Evolutionary conservation across 1,140 invertebrate genomes (phyloP).

Genomic region (Lasioglossum baleicum): DNA sequence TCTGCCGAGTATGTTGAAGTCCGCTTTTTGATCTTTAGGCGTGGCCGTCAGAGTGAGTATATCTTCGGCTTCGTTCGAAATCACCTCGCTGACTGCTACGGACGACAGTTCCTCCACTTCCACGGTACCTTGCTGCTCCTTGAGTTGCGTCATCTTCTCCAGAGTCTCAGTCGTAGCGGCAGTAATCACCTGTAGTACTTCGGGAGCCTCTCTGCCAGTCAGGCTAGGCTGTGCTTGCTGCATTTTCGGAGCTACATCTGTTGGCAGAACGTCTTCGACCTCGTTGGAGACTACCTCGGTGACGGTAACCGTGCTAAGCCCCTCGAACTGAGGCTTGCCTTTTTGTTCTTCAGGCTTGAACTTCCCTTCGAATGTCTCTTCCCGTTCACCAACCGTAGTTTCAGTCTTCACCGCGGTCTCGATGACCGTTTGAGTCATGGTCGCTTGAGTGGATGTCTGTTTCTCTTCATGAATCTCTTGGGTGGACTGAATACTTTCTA

Average conservation of each 20-base stretch:
- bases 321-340: slow-evolving; percentile 63
- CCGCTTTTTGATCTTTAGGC: slow-evolving; percentile 64
- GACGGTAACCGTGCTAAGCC: slow-evolving; percentile 67
- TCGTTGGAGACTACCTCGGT: slow-evolving; percentile 70
- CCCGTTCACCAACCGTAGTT: slow-evolving; percentile 71
- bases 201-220: slow-evolving; percentile 62
- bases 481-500: slow-evolving; percentile 69
- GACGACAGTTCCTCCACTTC: slow-evolving; percentile 66
- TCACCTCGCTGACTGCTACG: slow-evolving; percentile 62
- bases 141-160: slow-evolving; percentile 42
- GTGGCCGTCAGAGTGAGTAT: slow-evolving; percentile 44
- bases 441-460: slow-evolving; percentile 69
- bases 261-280: slow-evolving; percentile 62
- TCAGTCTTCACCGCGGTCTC: slow-evolving; percentile 77
- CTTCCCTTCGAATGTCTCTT: slow-evolving; percentile 57
- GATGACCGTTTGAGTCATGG: slow-evolving; percentile 72
- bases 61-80: slow-evolving; percentile 67
- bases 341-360: slow-evolving; percentile 62
- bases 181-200: slow-evolving; percentile 68
- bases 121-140: slow-evolving; percentile 58
- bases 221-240: slow-evolving; percentile 67
- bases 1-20: slow-evolving; percentile 61
- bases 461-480: slow-evolving; percentile 65
- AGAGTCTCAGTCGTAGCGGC: slow-evolving; percentile 62
- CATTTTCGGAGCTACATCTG: slow-evolving; percentile 53